Evolutionary conservation across 2,113 vertebrate genomes (phyloP).

Genomic region (Strix uralensis): DNA sequence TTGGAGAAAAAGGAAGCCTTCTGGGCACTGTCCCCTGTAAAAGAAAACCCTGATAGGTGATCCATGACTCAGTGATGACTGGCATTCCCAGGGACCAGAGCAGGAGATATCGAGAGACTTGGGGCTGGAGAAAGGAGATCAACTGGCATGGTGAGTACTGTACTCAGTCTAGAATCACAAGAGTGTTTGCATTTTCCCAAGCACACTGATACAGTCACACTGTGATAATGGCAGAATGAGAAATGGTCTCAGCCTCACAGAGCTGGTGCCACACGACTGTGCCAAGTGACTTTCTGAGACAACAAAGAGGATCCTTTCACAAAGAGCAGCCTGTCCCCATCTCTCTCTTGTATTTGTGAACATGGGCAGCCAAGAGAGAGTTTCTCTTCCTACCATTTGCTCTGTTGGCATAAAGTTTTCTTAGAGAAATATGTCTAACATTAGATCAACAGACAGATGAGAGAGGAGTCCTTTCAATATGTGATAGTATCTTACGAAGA

Average conservation of each 20-base stretch:
- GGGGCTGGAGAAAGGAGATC: neutral
- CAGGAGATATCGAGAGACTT: neutral
- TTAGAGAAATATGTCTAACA: neutral
- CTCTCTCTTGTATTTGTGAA: neutral
- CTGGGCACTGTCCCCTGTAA: neutral
- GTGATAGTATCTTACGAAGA: neutral
- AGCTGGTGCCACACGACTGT: neutral
- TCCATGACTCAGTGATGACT: neutral
- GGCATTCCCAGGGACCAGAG: neutral
- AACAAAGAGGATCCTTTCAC: neutral
- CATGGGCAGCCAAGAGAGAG: neutral
- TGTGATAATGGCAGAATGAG: neutral
- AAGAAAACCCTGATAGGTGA: neutral
- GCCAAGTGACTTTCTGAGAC: neutral
- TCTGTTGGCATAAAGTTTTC: neutral
- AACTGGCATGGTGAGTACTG: no score
- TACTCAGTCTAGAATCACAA: neutral
- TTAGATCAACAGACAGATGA: no score
- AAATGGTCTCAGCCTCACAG: neutral
- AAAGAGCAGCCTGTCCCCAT: neutral
- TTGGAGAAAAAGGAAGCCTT: neutral
- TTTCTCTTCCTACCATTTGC: neutral
- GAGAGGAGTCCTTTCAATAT: neutral
- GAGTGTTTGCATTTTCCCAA: neutral
- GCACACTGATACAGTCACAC: neutral